These are phyloP conservation scores for Haemorhous mexicanus DNA, from an alignment of 2,113 vertebrate genomes.

Conservation along the genomic window DNA sequence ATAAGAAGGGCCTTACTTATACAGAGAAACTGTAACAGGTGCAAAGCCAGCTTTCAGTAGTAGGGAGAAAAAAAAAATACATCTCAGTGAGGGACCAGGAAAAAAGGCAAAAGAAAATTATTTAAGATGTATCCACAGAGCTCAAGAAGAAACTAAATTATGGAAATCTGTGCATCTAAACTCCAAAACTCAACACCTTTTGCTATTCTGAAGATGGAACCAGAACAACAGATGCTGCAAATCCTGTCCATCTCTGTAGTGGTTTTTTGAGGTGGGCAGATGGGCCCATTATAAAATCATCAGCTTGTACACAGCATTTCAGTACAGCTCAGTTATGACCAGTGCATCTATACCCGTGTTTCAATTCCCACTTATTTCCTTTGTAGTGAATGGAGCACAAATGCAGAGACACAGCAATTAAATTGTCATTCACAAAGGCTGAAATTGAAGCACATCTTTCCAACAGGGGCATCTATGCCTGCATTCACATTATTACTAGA, in stretches of 20 bases:
- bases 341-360: neutral
- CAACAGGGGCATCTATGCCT: slow-evolving; percentile 6
- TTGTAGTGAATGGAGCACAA: neutral
- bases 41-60: neutral
- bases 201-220: slow-evolving; percentile 14
- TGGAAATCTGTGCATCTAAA: neutral
- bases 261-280: slow-evolving; percentile 35
- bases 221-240: neutral
- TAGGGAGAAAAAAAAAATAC: accelerated
- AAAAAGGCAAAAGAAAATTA: neutral
- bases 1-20: neutral
- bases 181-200: neutral
- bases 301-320: neutral
- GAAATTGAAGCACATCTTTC: slow-evolving; percentile 18
- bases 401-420: neutral
- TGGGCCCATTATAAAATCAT: slow-evolving; percentile 42
- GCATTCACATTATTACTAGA: neutral
- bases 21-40: neutral
- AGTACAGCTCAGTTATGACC: neutral
- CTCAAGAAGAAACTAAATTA: neutral
- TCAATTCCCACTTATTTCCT: slow-evolving; percentile 47
- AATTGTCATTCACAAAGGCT: slow-evolving; percentile 1
- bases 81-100: neutral
- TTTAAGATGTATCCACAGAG: neutral
- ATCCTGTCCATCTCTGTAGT: neutral